Evolutionary conservation across 2,113 vertebrate species (phyloP), one percentile per base, ranked within the genome.

Genomic region (Mixornis gularis): DNA sequence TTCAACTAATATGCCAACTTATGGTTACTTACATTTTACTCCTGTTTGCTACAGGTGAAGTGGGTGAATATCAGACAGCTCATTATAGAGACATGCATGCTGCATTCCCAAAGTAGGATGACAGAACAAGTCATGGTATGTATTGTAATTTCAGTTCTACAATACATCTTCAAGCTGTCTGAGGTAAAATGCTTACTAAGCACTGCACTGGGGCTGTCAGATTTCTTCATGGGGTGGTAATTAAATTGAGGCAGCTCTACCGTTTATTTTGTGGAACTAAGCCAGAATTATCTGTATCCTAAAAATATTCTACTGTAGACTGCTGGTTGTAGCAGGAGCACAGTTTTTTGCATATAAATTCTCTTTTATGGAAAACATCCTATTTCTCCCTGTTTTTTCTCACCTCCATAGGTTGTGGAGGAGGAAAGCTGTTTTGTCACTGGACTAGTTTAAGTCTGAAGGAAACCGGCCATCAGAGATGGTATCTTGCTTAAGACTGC

Each of bases 161-260:
- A 81, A 78, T 95, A 79, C 80, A 82, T 97, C 95, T 96, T 95
- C 85, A 92, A 95, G 83, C 94, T 97, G 90, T 96, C 95, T 96
- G 85, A 80, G 41, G 80, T 95, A 96, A 97, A 97, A 96, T 85
- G 95, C 96, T 97, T 97, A 96, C 93, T 97, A 97, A 97, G 96
- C 95, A 95, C 58, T 95, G 77, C 71, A 77, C 32, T 93, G 84
- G 69, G 55, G 66, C 95, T 97, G 95, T 97, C 96, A 97, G 86
- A 94, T 88, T 90, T 85, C 85, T 97, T 97, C 92, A 80, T 87
- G 77, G 80, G 66, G 77, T 96, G 82, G 94, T 97, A 97, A 96
- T 97, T 97, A 97, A 97, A 96, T 96, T 95, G 95, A 97, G 74
- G 56, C 89, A 95, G 87, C 93, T 91, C 91, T 94, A 62, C 74